Evolutionary conservation across 53 echinoderm and acorn worm genomes (phyloP), one percentile per base, ranked within the genome.

Genomic region (Luidia sarsii): DNA sequence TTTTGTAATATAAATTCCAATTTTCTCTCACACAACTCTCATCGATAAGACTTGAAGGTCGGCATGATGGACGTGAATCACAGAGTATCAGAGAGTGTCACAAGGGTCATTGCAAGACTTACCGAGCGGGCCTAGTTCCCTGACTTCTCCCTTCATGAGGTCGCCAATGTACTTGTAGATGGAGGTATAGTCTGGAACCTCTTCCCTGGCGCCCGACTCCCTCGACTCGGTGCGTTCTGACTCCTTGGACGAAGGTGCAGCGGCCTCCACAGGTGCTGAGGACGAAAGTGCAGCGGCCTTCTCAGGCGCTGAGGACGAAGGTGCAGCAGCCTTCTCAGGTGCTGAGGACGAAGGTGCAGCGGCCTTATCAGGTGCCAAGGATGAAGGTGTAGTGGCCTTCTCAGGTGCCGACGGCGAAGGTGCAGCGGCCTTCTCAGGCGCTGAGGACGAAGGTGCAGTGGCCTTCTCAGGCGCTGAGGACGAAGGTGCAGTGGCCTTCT

Each of bases 131-230:
- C 75, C 77, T 19, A 77, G 45, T 61, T 61, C 20, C 23, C 61
- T 77, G 8, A 20, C 19, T 30, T 77, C 48, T 0, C 77, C 77
- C 30, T 60, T 54, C 77, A 77, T 77, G 23, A 77, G 29, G 20
- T 36, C 16, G 7, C 14, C 77, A 20, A 77, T 60, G 77, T 77
- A 77, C 61, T 60, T 77, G 32, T 77, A 77, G 48, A 77, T 77
- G 48, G 77, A 33, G 4, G 39, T 19, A 32, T 77, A 77, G 33
- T 77, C 61, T 0, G 77, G 77, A 4, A 21, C 46, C 33, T 50
- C 13, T 13, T 45, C 7, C 1, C n/a, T n/a, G n/a, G n/a, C n/a
- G n/a, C n/a, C n/a, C n/a, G n/a, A n/a, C n/a, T n/a, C n/a, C n/a
- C n/a, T n/a, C n/a, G n/a, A 18, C 18, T 11, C 11, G 11, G 49